Conservation (phyloP, 92 coral and sea anemone genomes). For the Zoanthus sansibaricus region DNA sequence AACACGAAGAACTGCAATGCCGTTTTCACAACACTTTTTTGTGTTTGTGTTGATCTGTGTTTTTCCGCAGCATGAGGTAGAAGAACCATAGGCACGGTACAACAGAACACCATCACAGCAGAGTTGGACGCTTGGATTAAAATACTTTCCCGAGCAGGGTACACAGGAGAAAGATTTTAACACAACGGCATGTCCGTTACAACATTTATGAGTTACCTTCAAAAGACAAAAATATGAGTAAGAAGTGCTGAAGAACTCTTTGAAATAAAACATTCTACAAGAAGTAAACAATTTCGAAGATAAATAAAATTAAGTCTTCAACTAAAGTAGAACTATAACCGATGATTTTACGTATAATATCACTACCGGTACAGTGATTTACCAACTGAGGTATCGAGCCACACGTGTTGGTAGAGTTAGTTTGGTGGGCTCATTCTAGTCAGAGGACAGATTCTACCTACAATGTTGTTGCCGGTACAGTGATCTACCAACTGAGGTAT, state of each 20-base stretch:
- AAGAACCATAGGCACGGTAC: background rate
- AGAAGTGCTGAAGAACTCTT: background rate
- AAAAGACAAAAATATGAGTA: background rate
- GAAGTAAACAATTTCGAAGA: too few relatives aligned
- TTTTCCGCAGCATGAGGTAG: conserved; percentile 17
- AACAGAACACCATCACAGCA: conserved; percentile 7
- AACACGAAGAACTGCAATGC: background rate
- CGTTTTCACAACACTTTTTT: conserved; percentile 12
- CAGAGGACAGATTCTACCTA: too few relatives aligned
- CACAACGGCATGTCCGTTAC: conserved; percentile 30
- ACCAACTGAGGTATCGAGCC: too few relatives aligned
- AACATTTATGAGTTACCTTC: conserved; percentile 16
- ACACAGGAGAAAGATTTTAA: conserved; percentile 13
- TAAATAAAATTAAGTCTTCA: too few relatives aligned
- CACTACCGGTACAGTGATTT: too few relatives aligned
- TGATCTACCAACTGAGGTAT: too few relatives aligned
- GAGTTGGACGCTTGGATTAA: background rate
- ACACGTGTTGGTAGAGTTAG: too few relatives aligned
- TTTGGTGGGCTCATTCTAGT: too few relatives aligned
- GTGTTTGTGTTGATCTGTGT: background rate
- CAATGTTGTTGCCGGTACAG: too few relatives aligned
- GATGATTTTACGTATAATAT: too few relatives aligned
- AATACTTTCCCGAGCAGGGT: conserved; percentile 26
- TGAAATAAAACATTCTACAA: background rate
- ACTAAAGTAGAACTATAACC: too few relatives aligned